A percentile compares a stretch with the other conserved stretches of the same genome.
phyloP scores from a whole-genome alignment of 2,888 invertebrate genomes.

The Dyspetes luteomarginatus region DNA sequence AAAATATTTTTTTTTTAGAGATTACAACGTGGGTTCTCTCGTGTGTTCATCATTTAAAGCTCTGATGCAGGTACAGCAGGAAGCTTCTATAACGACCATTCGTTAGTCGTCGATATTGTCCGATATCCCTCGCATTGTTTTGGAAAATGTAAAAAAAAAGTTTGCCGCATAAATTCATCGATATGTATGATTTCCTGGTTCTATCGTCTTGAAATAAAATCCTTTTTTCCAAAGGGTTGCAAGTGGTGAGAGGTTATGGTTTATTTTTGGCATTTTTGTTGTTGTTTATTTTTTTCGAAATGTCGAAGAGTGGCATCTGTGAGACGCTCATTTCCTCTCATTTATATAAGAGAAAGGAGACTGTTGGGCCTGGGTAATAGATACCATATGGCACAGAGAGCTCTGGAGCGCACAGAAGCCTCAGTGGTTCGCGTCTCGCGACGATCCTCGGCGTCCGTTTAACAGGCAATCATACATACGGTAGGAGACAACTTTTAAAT shows the following conservation, averaged over 20 bases:
- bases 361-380: not conserved
- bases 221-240: not conserved
- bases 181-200: constrained; percentile 20
- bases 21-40: too few relatives aligned
- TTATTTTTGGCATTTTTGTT: not conserved
- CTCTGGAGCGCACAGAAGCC: constrained; percentile 29
- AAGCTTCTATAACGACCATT: not conserved
- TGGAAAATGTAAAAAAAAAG: not conserved
- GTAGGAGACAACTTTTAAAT: constrained; percentile 26
- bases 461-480: constrained; percentile 73
- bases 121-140: not conserved
- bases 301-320: constrained; percentile 29
- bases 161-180: not conserved
- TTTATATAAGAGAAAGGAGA: constrained; percentile 2
- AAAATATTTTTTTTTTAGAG: not conserved
- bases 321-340: not conserved
- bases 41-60: not conserved
- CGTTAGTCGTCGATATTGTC: not conserved
- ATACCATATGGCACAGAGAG: not conserved
- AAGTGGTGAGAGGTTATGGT: not conserved
- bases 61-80: constrained; percentile 2
- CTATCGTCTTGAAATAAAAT: not conserved
- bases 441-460: constrained; percentile 80
- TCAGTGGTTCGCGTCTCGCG: constrained; percentile 77
- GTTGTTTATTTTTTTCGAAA: constrained; percentile 20